phyloP scores from a whole-genome alignment of 2,797 vertebrate species.

The Esox masquinongy region DNA sequence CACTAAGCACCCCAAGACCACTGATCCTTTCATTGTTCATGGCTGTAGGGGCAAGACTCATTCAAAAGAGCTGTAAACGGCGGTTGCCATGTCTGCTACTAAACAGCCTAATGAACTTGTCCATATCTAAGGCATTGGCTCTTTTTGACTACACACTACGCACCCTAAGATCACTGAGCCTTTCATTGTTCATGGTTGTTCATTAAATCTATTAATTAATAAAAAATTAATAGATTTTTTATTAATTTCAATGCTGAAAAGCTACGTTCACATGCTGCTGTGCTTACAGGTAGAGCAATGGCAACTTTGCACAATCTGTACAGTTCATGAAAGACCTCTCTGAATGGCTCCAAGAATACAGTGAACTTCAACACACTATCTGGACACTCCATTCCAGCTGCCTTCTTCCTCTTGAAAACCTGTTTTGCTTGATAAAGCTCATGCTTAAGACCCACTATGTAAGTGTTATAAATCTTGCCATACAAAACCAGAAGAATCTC shows the following conservation, averaged over 20 bases:
- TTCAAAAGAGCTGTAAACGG: not conserved
- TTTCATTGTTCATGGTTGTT: not conserved
- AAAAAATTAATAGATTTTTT: no score
- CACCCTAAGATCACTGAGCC: no score
- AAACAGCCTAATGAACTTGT: not conserved
- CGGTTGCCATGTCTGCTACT: not conserved
- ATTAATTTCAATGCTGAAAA: constrained; percentile 5
- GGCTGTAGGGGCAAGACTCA: no score
- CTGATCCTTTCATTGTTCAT: not conserved
- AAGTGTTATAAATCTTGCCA: not conserved
- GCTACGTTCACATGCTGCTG: not conserved
- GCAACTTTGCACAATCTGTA: constrained; percentile 3
- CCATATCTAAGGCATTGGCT: not conserved
- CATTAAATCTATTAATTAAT: no score
- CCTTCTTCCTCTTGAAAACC: not conserved
- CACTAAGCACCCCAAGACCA: no score
- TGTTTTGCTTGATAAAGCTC: not conserved
- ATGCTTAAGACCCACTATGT: not conserved
- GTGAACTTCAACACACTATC: no score
- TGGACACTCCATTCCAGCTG: not conserved
- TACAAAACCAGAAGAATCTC: no score
- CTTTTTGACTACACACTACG: not conserved
- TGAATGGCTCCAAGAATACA: not conserved
- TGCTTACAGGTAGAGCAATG: constrained; percentile 4
- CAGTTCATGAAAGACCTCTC: not conserved